Evolutionary conservation across 37 sponge, comb jelly and placozoan genomes (phyloP).

Genomic region (Spongilla lacustris): DNA sequence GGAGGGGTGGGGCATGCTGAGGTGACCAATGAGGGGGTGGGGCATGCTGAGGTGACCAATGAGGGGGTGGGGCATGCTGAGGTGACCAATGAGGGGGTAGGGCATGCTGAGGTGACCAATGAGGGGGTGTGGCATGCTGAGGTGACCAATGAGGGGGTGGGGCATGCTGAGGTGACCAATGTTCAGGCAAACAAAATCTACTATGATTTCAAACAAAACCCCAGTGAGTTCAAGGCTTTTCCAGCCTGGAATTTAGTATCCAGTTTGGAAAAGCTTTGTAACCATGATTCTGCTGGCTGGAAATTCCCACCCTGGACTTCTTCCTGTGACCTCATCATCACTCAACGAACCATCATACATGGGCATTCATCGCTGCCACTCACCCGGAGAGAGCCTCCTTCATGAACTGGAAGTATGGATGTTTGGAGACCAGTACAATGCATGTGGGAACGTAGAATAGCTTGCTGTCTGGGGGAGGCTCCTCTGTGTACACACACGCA

Average conservation of each 20-base stretch:
- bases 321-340: too few species aligned
- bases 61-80: neutral
- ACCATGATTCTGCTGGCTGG: too few species aligned
- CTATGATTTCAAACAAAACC: too few species aligned
- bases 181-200: too few species aligned
- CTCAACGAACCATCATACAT: too few species aligned
- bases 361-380: too few species aligned
- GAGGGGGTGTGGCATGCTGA: neutral
- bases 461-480: constrained; percentile 12
- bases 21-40: neutral
- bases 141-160: constrained; percentile 12
- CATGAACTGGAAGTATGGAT: constrained; percentile 64
- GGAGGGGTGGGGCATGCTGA: too few species aligned
- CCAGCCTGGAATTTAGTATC: too few species aligned
- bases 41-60: neutral
- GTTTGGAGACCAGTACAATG: constrained; percentile 55
- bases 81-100: neutral
- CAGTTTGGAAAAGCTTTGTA: too few species aligned
- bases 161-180: constrained; percentile 6
- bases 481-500: neutral
- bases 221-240: neutral
- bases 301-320: too few species aligned
- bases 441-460: constrained; percentile 67
- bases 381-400: constrained; percentile 77
- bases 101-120: neutral